Conservation (phyloP, 2,888 invertebrate species). For the Patella ulyssiponensis region DNA sequence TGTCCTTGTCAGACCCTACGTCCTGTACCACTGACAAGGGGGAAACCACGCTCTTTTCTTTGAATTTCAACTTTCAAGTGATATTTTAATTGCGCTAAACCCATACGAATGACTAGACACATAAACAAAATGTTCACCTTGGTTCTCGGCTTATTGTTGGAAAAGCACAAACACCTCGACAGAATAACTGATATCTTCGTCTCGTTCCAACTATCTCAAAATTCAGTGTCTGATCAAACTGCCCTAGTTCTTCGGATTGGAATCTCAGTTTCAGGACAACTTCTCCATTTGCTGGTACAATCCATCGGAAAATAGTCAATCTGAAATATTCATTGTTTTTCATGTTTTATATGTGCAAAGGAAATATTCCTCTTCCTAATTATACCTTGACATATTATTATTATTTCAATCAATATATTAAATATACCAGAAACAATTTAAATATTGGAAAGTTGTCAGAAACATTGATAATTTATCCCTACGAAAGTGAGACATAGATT, state of each 20-base stretch:
- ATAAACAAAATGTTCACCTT: constrained; percentile 49
- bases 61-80: too few relatives aligned
- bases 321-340: constrained; percentile 42
- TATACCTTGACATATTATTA: too few relatives aligned
- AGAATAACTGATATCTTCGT: constrained; percentile 71
- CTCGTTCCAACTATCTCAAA: constrained; percentile 72
- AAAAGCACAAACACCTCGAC: constrained; percentile 72
- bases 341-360: too few relatives aligned
- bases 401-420: too few relatives aligned
- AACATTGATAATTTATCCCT: too few relatives aligned
- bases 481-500: too few relatives aligned
- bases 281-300: constrained; percentile 69
- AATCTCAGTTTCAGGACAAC: constrained; percentile 68
- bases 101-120: not conserved
- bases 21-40: too few relatives aligned
- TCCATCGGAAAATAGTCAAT: constrained; percentile 70
- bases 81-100: not conserved
- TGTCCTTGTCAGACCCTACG: too few relatives aligned
- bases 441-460: too few relatives aligned
- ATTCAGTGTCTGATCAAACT: constrained; percentile 73
- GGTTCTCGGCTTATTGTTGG: constrained; percentile 72
- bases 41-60: too few relatives aligned
- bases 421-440: too few relatives aligned
- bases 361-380: too few relatives aligned
- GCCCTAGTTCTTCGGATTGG: constrained; percentile 70